phyloP scores from a whole-genome alignment of 2,888 invertebrate species.

The Sphaerophoria taeniata region DNA sequence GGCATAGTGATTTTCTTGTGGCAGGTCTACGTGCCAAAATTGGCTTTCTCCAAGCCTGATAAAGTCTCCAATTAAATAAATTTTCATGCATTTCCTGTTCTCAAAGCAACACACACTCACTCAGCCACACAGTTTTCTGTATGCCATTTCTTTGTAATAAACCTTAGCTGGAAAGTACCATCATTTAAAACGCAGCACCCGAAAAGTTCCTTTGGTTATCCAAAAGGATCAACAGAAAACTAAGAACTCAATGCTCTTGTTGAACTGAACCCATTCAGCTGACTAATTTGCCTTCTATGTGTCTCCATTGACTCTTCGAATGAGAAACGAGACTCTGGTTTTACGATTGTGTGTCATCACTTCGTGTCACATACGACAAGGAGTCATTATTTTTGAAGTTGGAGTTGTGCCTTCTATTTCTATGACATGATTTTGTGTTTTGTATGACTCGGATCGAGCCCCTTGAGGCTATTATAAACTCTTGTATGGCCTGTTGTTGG shows the following conservation, averaged over 20 bases:
- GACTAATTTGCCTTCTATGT: slow-evolving; percentile 51
- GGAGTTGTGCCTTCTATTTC: too few species aligned
- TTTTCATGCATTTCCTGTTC: slow-evolving; percentile 42
- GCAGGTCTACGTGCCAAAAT: background rate
- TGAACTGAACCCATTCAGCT: slow-evolving; percentile 54
- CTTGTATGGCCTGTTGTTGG: too few species aligned
- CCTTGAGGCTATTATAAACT: slow-evolving; percentile 7
- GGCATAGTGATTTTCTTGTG: too few species aligned
- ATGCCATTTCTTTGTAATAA: slow-evolving; percentile 15
- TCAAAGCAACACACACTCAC: background rate
- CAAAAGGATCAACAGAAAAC: slow-evolving; percentile 51
- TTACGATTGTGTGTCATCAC: slow-evolving; percentile 55
- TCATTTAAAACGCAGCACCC: slow-evolving; percentile 26
- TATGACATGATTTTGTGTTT: slow-evolving; percentile 35
- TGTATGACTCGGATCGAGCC: slow-evolving; percentile 50
- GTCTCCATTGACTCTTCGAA: background rate
- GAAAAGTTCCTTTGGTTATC: slow-evolving; percentile 34
- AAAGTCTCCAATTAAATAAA: slow-evolving; percentile 53
- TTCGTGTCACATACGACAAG: slow-evolving; percentile 61
- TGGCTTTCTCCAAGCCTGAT: slow-evolving; percentile 3
- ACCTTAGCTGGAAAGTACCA: slow-evolving; percentile 35
- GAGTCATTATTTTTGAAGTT: slow-evolving; percentile 42
- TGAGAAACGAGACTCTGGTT: slow-evolving; percentile 15
- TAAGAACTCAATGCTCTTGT: slow-evolving; percentile 48
- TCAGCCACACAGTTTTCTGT: background rate